Evolutionary conservation across 2,797 vertebrate genomes (phyloP).

Genomic region (Cyclura pinguis): DNA sequence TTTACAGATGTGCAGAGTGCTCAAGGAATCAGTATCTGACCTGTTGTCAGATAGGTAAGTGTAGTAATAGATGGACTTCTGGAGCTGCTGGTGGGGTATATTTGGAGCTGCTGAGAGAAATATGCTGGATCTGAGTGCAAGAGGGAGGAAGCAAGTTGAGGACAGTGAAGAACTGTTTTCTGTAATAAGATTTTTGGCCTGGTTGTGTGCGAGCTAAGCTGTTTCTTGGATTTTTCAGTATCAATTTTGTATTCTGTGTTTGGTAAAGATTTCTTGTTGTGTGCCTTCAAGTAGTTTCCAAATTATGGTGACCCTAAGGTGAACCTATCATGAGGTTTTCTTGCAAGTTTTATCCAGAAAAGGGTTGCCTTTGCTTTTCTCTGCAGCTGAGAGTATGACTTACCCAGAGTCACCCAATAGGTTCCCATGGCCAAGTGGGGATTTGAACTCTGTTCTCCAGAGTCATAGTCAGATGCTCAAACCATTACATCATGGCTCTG

Average conservation of each 20-base stretch:
- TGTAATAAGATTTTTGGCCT: neutral
- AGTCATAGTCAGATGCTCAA: too few species aligned
- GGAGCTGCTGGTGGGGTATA: neutral
- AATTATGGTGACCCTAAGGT: too few species aligned
- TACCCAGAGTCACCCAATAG: too few species aligned
- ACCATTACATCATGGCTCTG: too few species aligned
- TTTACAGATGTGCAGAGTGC: neutral
- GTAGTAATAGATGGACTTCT: neutral
- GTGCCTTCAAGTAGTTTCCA: too few species aligned
- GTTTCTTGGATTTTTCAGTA: neutral
- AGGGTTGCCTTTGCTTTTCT: too few species aligned
- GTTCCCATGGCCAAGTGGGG: too few species aligned
- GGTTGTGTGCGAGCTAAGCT: neutral
- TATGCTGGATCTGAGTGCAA: neutral
- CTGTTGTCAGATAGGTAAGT: neutral
- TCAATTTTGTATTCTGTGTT: neutral
- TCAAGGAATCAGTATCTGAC: neutral
- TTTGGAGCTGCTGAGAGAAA: neutral
- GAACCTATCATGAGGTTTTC: too few species aligned
- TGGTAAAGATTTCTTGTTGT: neutral
- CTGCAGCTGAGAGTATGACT: too few species aligned
- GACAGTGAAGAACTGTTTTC: neutral
- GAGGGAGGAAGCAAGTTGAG: neutral
- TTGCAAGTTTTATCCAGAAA: too few species aligned
- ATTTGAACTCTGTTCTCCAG: too few species aligned